phyloP scores from a whole-genome alignment of 2,113 vertebrate genomes.

The Eupsittula cactorum region DNA sequence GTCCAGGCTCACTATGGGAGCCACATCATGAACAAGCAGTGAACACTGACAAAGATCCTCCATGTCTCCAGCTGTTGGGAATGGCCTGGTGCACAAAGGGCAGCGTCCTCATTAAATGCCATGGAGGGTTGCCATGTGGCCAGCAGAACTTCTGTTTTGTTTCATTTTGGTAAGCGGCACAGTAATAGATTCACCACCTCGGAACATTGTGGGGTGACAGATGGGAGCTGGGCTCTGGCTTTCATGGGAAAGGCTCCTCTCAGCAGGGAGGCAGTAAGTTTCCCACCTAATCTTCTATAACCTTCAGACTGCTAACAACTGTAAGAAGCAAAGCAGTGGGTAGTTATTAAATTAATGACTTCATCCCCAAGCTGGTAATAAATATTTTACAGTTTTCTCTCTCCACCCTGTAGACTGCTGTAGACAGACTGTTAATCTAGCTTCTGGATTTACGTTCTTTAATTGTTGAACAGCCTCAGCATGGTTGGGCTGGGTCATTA shows the following conservation, averaged over 20 bases:
- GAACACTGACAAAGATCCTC: background rate
- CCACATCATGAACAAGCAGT: fast-evolving
- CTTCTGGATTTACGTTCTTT: slow-evolving; percentile 53
- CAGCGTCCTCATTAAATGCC: slow-evolving; percentile 40
- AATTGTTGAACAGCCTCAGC: slow-evolving; percentile 34
- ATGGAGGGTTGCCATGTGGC: slow-evolving; percentile 37
- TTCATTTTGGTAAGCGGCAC: background rate
- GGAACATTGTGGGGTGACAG: slow-evolving; percentile 10
- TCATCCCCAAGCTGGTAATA: slow-evolving; percentile 49
- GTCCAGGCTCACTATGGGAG: fast-evolving
- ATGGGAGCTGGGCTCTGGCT: slow-evolving; percentile 63
- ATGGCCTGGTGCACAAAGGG: background rate
- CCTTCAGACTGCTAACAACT: slow-evolving; percentile 62
- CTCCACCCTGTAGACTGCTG: slow-evolving; percentile 15
- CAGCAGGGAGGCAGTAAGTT: slow-evolving; percentile 49
- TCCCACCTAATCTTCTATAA: slow-evolving; percentile 61
- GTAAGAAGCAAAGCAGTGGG: slow-evolving; percentile 41
- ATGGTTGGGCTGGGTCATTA: background rate
- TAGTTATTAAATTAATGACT: slow-evolving; percentile 64
- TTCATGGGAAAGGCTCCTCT: slow-evolving; percentile 55
- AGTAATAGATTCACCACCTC: slow-evolving; percentile 58
- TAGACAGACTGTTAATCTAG: slow-evolving; percentile 51
- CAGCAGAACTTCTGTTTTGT: slow-evolving; percentile 56
- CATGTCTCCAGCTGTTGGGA: slow-evolving; percentile 48
- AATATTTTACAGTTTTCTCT: slow-evolving; percentile 62